Evolutionary conservation across 2,888 invertebrate genomes (phyloP).

Genomic region (Eudemis profundana): DNA sequence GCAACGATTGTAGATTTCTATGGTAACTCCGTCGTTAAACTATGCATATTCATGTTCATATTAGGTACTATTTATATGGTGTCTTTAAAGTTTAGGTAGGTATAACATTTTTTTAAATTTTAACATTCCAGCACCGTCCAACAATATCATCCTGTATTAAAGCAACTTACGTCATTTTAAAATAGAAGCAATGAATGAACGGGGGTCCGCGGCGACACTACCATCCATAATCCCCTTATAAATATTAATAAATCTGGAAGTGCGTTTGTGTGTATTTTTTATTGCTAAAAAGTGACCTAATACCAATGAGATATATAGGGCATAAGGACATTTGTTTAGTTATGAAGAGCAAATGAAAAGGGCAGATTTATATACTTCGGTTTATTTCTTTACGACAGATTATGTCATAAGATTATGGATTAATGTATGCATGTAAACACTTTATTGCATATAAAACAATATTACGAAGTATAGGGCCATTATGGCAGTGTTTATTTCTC

Average conservation of each 20-base stretch:
- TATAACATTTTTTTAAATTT: no score
- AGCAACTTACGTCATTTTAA: background rate
- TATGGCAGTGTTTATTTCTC: no score
- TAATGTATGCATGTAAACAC: no score
- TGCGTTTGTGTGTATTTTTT: slow-evolving; percentile 27
- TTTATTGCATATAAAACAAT: no score
- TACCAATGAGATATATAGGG: background rate
- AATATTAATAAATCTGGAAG: slow-evolving; percentile 25
- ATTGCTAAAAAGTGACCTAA: slow-evolving; percentile 19
- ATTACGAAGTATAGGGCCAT: no score
- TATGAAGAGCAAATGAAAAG: background rate
- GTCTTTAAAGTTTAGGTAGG: no score
- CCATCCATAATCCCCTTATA: slow-evolving; percentile 18
- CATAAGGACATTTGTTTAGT: background rate
- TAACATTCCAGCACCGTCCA: background rate
- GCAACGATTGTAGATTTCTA: no score
- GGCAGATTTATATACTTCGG: background rate
- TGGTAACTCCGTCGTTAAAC: no score
- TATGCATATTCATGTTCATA: no score
- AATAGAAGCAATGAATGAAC: background rate
- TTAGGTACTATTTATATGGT: no score
- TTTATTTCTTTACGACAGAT: no score
- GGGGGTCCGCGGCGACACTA: slow-evolving; percentile 32
- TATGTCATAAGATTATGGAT: no score
- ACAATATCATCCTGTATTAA: background rate